Conservation (phyloP, 2,797 vertebrate species). For the Molothrus aeneus region DNA sequence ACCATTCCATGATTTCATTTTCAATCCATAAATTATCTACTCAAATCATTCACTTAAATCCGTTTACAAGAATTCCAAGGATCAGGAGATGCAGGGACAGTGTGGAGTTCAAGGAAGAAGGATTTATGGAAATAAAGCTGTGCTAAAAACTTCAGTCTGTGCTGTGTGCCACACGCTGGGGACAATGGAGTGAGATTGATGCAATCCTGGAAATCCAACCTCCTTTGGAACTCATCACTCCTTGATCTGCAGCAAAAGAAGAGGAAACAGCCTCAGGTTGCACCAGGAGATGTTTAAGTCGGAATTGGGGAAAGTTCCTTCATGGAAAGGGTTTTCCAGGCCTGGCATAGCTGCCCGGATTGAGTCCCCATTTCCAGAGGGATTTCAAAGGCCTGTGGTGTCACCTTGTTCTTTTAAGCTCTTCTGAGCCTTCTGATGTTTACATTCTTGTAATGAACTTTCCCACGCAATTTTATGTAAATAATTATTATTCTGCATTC, state of each 20-base stretch:
- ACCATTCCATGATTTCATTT: too few species aligned
- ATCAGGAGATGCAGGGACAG: background rate
- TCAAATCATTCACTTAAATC: background rate
- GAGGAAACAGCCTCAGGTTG: background rate
- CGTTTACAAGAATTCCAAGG: background rate
- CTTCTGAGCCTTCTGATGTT: too few species aligned
- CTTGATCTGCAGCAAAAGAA: background rate
- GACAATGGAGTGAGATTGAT: background rate
- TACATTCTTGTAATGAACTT: too few species aligned
- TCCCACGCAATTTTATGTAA: too few species aligned
- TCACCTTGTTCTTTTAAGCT: too few species aligned
- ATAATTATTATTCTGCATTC: too few species aligned
- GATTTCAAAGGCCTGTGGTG: background rate
- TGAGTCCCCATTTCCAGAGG: background rate
- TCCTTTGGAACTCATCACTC: background rate
- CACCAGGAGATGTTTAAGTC: background rate
- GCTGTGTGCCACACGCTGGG: background rate
- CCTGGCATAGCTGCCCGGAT: background rate
- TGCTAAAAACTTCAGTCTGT: too few species aligned
- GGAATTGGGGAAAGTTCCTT: background rate
- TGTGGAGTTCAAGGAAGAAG: background rate
- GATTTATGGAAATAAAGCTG: background rate
- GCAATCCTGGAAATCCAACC: background rate
- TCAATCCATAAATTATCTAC: background rate
- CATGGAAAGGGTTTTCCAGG: background rate